These are phyloP conservation scores for Larimichthys polyactis DNA, from an alignment of 2,113 vertebrate genomes.

Conservation along the genomic window DNA sequence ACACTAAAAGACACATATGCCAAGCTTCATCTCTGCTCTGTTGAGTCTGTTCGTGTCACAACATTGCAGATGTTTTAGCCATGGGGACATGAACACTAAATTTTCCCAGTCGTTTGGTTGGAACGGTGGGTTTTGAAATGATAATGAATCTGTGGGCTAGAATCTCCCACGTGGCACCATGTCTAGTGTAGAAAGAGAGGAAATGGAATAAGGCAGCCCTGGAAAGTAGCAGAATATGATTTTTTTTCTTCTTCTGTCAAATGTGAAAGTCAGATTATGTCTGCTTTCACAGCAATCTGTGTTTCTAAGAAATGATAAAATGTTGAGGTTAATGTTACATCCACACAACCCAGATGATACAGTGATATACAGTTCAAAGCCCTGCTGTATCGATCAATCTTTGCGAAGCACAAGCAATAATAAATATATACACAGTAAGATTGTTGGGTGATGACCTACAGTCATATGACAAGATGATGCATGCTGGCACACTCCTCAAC, in stretches of 20 bases:
- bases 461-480: neutral
- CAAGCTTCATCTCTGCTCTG: constrained; percentile 65
- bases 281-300: constrained; percentile 31
- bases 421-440: neutral
- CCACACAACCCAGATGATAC: neutral
- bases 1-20: constrained; percentile 54
- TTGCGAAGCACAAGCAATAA: neutral
- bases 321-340: constrained; percentile 26
- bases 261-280: constrained; percentile 56
- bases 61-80: constrained; percentile 73
- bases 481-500: neutral
- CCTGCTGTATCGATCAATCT: neutral
- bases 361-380: constrained; percentile 29
- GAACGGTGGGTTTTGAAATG: constrained; percentile 80
- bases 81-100: constrained; percentile 70
- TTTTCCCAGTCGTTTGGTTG: constrained; percentile 66
- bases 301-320: constrained; percentile 40
- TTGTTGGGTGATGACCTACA: constrained; percentile 10
- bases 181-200: constrained; percentile 66
- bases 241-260: constrained; percentile 27
- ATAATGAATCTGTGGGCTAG: constrained; percentile 77
- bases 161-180: constrained; percentile 65
- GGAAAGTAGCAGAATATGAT: constrained; percentile 53
- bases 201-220: constrained; percentile 61
- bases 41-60: constrained; percentile 69